Base-by-base conservation (phyloP, 1,140 invertebrate species). In the Gryon sp. region DNA sequence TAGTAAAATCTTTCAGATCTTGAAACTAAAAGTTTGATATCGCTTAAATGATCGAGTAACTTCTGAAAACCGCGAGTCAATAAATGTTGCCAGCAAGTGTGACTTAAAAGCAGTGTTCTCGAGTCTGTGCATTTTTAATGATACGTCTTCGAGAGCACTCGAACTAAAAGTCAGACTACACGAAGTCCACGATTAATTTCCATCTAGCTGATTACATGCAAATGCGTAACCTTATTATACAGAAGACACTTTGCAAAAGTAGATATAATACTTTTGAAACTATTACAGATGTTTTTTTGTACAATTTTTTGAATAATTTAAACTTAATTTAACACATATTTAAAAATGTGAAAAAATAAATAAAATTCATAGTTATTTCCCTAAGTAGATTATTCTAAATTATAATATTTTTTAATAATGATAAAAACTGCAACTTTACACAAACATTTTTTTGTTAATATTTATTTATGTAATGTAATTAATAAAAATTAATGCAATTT, bases 171-270 rank as follows among this genome's bases (percentile, higher is more conserved):
- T 69, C 48, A 40, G 48, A 63, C 63, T 76, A 62, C 45, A 28
- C 41, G 41, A 30, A 40, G 19, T 30, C 9, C 63, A 22, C 26
- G 18, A 40, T 63, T 63, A 76, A 50, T 69, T 38, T 24, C 19
- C 8, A 12, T 41, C 28, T 62, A 66, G 12, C 14, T 36, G 30
- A 68, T 30, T 65, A 59, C 72, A 62, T 75, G 62, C 62, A 75
- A 66, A 75, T 62, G 38, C 59, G 32, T 48, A 53, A 62, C 26
- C 53, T 75, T 59, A 75, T 75, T 68, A 75, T 66, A 68, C 55
- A 59, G 50, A 52, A 59, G 69, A 28, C 15, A 55, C 57, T 62
- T 57, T 12, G 40, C 15, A 19, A 53, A 63, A 63, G 52, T 45
- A 40, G 66, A 53, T 36, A 43, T 22, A 53, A 26, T 15, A 73